Evolutionary conservation across 2,113 vertebrate genomes (phyloP), one percentile per base, ranked within the genome.

Genomic region (Platysternon megacephalum): DNA sequence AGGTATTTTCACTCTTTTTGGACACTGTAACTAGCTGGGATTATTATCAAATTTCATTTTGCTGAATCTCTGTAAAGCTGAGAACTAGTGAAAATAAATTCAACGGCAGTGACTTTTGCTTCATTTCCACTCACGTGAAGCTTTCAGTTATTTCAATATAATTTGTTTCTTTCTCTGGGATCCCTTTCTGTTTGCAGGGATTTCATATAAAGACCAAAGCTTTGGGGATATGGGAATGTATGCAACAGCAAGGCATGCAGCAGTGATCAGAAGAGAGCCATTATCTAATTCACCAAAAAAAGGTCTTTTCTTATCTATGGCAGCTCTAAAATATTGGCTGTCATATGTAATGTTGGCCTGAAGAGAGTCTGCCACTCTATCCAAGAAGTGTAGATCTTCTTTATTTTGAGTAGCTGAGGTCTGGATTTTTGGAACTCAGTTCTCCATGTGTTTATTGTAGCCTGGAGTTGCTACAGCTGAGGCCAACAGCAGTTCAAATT

Each of bases 41-140:
- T 98, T 95, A 83, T 82, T 94, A 94, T 92, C 5, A 17, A 85
- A 92, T 93, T 82, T 93, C 88, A 49, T 65, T 89, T 95, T 93
- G 91, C 91, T 93, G 52, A 42, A 87, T 94, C 65, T 56, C 87
- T 89, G 39, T 87, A 95, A 93, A 96, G 92, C 82, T 86, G 87
- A 90, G 83, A 95, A 89, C 82, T 86, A 90, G 89, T 84, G 81
- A 94, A 97, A 97, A 94, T 76, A 86, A 89, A 94, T 85, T 94
- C 80, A 95, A 61, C 89, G 48, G n/a, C 2, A 94, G 90, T 32
- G 58, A 79, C 44, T 94, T 87, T 94, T 89, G 53, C 89, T 85
- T 91, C 76, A 58, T 94, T 95, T 96, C 85, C 0, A 5, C 83
- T 96, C 28, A 81, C 74, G 85, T 93, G 87, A 76, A 96, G 72